Evolutionary conservation across 2,888 invertebrate species (phyloP), one percentile per base, ranked within the genome.

Genomic region (Mantis religiosa): DNA sequence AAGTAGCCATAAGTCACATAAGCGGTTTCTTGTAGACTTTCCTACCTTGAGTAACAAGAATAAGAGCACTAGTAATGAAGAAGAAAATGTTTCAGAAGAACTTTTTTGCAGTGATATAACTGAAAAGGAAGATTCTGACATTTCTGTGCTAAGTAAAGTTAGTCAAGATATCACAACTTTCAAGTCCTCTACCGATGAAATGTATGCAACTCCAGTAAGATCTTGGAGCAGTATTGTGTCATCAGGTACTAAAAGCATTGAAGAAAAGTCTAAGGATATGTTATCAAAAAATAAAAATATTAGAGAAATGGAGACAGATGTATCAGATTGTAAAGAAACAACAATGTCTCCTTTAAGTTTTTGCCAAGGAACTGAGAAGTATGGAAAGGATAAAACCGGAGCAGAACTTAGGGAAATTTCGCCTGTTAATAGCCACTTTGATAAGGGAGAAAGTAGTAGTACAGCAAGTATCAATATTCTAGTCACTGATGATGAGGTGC

Each of bases 191-290:
- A 34, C 82, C 7, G 87, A 87, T 87, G 82, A 87, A n/a, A 27
- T 87, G 1, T 82, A 27, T 82, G 81, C 41, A 14, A 20, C 84
- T 3, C 85, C 86, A 47, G n/a, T 25, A n/a, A 71, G 41, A 47
- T 86, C 86, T 7, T 89, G 89, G 89, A 89, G 89, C 47, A 89
- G 71, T 34, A 30, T 89, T n/a, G 89, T 86, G 12, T 86, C 85
- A 82, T 89, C 86, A 14, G 30, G 82, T 34, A 85, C 41, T 14
- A 85, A 20, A 47, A 47, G 54, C 47, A 85, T 12, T 9, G 54
- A 54, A 25, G 28, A 28, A 54, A 84, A 27, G 7, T 84, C n/a
- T 81, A 82, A 87, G 41, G 25, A 27, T 41, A 41, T 85, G 27
- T n/a, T 9, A 47, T 6, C 86, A 71, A 28, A 54, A 27, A 87